Conservation (phyloP, 2,113 vertebrate genomes). For the Equus przewalskii region DNA sequence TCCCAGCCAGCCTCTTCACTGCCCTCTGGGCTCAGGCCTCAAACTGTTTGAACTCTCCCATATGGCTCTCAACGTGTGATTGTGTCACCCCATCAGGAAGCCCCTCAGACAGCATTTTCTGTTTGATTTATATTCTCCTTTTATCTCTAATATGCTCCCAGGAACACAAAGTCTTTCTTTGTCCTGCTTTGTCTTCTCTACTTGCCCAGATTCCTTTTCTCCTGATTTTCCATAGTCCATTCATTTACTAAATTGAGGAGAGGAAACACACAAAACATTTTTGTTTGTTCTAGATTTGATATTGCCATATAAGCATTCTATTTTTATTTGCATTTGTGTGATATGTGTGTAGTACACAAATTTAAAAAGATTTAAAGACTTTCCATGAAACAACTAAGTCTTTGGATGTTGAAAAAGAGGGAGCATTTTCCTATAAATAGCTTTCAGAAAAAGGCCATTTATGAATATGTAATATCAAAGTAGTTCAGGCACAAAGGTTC, state of each 20-base stretch:
- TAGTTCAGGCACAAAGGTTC: background rate
- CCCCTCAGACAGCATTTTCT: constrained; percentile 82
- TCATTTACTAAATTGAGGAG: constrained; percentile 20
- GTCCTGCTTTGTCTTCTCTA: background rate
- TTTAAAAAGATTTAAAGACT: constrained; percentile 46
- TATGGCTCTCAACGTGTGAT: constrained; percentile 76
- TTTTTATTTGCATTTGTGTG: background rate
- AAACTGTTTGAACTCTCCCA: constrained; percentile 84
- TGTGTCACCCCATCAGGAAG: constrained; percentile 68
- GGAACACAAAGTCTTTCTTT: constrained; percentile 28
- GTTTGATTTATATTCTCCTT: constrained; percentile 83
- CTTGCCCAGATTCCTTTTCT: background rate
- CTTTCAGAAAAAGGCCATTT: constrained; percentile 16
- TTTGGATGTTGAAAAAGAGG: background rate
- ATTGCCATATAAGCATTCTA: background rate
- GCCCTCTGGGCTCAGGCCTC: constrained; percentile 78
- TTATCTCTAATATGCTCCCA: constrained; percentile 64
- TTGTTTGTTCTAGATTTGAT: constrained; percentile 45
- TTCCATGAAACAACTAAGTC: background rate
- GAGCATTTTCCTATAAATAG: background rate
- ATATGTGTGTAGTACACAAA: background rate
- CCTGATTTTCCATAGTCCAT: background rate
- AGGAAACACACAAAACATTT: background rate
- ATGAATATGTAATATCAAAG: background rate
- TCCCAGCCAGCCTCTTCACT: constrained; percentile 80